Evolutionary conservation across 2,113 vertebrate species (phyloP).

Genomic region (Clupea harengus): DNA sequence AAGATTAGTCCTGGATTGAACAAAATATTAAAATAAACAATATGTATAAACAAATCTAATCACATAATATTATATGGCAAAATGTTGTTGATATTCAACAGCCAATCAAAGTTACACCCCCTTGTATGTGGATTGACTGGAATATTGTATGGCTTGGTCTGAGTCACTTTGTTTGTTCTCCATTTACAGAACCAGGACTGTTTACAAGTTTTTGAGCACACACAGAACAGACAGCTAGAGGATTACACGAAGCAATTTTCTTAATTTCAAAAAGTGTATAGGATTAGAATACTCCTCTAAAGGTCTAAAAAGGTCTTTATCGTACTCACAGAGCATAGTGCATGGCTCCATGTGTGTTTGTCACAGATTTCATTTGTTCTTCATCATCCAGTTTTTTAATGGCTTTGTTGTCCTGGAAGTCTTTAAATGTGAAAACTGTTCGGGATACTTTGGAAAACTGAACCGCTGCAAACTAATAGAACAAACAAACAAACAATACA

Average conservation of each 20-base stretch:
- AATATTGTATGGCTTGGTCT: too few relatives aligned
- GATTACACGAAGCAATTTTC: too few relatives aligned
- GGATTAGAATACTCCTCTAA: too few relatives aligned
- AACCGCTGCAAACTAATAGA: constrained; percentile 77
- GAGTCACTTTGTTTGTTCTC: too few relatives aligned
- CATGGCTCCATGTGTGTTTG: constrained; percentile 72
- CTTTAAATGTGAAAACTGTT: constrained; percentile 73
- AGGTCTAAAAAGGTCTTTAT: too few relatives aligned
- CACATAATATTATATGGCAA: neutral
- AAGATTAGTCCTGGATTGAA: constrained; percentile 34
- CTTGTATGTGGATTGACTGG: too few relatives aligned
- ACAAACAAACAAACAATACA: neutral
- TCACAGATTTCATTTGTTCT: constrained; percentile 39
- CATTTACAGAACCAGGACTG: too few relatives aligned
- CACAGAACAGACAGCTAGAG: too few relatives aligned
- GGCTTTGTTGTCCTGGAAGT: constrained; percentile 52
- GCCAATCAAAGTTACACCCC: too few relatives aligned
- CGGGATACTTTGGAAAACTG: constrained; percentile 54
- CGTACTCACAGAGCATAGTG: constrained; percentile 69
- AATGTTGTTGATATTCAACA: neutral
- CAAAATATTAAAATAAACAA: neutral
- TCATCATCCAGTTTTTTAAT: constrained; percentile 44
- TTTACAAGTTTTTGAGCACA: too few relatives aligned
- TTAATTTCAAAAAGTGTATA: too few relatives aligned
- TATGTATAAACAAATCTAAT: neutral